phyloP scores from a whole-genome alignment of 2,888 invertebrate species.

The Abscondita cerata region DNA sequence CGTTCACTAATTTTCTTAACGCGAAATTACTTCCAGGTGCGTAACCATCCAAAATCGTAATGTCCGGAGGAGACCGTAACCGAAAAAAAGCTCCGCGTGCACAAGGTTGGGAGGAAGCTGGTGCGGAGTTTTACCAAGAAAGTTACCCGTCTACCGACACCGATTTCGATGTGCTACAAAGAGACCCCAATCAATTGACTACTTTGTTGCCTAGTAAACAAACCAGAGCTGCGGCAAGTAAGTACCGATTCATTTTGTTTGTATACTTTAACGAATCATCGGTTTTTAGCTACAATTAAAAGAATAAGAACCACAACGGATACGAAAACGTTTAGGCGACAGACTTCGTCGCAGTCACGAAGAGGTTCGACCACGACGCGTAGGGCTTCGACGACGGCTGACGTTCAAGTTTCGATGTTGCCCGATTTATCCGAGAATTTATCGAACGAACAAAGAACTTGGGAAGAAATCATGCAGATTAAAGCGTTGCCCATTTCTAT shows the following conservation, averaged over 20 bases:
- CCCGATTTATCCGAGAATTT: conserved; percentile 85
- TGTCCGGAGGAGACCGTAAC: conserved; percentile 68
- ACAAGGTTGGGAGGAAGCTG: conserved; percentile 85
- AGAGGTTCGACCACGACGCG: conserved; percentile 61
- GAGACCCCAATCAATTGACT: conserved; percentile 77
- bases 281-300: conserved; percentile 68
- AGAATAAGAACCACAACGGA: conserved; percentile 67
- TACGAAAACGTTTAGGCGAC: conserved; percentile 65
- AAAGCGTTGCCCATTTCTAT: conserved; percentile 85
- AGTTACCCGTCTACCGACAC: conserved; percentile 73
- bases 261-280: not conserved
- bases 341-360: conserved; percentile 62
- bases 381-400: conserved; percentile 63
- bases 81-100: conserved; percentile 62
- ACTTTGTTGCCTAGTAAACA: conserved; percentile 82
- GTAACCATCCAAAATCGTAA: conserved; percentile 41
- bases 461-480: conserved; percentile 87
- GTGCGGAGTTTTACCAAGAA: conserved; percentile 85
- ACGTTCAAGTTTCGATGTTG: conserved; percentile 79
- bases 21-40: not conserved
- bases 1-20: not conserved
- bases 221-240: conserved; percentile 70
- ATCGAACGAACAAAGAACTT: conserved; percentile 81
- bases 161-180: conserved; percentile 73
- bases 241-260: conserved; percentile 7